Conservation (phyloP, 1,140 invertebrate species). For the Pentalonia nigronervosa region DNA sequence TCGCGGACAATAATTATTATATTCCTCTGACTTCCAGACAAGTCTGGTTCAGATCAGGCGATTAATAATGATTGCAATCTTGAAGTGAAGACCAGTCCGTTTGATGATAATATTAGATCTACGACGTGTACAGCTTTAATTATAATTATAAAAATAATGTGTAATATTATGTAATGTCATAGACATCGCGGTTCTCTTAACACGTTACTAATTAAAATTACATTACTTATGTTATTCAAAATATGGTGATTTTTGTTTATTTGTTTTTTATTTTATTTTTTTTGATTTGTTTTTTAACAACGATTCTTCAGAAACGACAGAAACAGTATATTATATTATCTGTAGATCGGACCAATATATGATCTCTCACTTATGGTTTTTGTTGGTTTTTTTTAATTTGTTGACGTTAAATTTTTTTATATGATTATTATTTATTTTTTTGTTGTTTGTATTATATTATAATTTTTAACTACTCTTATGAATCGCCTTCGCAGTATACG, state of each 20-base stretch:
- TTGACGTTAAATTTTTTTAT: conserved; percentile 38
- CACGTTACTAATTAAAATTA: neutral
- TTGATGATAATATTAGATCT: neutral
- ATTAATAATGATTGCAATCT: neutral
- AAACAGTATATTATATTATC: neutral
- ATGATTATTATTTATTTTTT: conserved; percentile 18
- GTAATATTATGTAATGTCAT: too few relatives aligned
- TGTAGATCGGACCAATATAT: conserved; percentile 44
- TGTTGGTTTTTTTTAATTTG: conserved; percentile 44
- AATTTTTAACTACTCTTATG: neutral
- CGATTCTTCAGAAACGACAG: neutral
- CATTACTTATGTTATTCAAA: neutral
- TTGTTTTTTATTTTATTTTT: neutral
- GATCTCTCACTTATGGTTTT: conserved; percentile 51
- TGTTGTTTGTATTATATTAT: neutral
- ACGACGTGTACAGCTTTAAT: neutral
- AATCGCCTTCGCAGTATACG: conserved; percentile 31
- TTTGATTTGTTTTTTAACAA: neutral
- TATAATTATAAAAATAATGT: neutral
- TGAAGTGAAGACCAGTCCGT: neutral
- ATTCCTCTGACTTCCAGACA: neutral
- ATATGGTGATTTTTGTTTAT: neutral
- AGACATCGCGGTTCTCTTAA: neutral
- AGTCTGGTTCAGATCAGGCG: neutral
- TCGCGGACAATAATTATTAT: neutral